Percentiles rank a stretch among this genome's conserved stretches.
phyloP scores from a whole-genome alignment of 2,888 invertebrate genomes.

The Opisthograptis luteolata region DNA sequence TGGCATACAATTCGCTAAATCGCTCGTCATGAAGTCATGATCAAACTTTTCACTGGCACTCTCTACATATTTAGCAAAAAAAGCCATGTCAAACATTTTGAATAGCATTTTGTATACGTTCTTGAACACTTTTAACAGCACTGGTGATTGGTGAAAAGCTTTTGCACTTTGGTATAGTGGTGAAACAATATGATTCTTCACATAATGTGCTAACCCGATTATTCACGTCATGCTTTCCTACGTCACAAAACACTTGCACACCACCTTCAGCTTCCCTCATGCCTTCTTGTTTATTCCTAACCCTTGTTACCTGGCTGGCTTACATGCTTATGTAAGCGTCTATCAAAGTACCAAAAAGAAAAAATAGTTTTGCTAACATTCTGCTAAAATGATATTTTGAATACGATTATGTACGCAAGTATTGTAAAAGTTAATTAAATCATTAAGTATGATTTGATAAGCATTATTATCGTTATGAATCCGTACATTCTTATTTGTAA shows the following conservation, averaged over 20 bases:
- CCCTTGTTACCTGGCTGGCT: constrained; percentile 21
- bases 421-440: no score
- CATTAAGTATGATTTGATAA: no score
- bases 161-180: constrained; percentile 26
- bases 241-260: constrained; percentile 21
- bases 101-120: not conserved
- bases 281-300: constrained; percentile 21
- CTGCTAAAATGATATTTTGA: not conserved
- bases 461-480: no score
- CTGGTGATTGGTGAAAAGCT: constrained; percentile 25
- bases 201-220: not conserved
- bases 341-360: constrained; percentile 20
- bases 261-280: constrained; percentile 22
- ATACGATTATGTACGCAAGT: not conserved
- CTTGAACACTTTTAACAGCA: constrained; percentile 27
- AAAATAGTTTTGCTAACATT: not conserved
- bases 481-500: no score
- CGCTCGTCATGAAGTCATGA: constrained; percentile 8
- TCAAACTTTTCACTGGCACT: constrained; percentile 13
- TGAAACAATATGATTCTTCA: constrained; percentile 1
- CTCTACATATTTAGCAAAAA: not conserved
- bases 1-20: constrained; percentile 23
- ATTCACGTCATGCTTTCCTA: constrained; percentile 14
- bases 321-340: constrained; percentile 28
- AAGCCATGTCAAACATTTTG: no score